Conservation (phyloP, 2,113 vertebrate species). For the Hepsetus odoe region DNA sequence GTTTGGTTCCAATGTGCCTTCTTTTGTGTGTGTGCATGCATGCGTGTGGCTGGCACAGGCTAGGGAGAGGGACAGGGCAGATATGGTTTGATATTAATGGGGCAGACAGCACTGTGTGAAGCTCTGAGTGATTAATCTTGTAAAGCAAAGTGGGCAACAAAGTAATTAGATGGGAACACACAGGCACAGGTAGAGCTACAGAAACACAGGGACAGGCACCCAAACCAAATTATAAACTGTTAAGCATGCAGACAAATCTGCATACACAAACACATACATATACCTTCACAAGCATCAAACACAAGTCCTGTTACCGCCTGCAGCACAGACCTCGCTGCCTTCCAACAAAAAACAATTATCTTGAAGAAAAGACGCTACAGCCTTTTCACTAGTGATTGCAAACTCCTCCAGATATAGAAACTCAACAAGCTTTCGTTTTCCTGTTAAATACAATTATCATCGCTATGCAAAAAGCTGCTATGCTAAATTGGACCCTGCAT, state of each 20-base stretch:
- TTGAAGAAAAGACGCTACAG: neutral
- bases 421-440: slow-evolving; percentile 52
- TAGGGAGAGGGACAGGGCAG: slow-evolving; percentile 23
- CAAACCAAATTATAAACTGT: slow-evolving; percentile 7
- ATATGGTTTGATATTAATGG: slow-evolving; percentile 66
- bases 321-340: neutral
- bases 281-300: slow-evolving; percentile 21
- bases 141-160: slow-evolving; percentile 62
- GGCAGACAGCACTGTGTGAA: slow-evolving; percentile 53
- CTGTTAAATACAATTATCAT: slow-evolving; percentile 61
- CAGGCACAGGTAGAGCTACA: slow-evolving; percentile 53
- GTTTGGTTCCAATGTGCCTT: too few relatives aligned
- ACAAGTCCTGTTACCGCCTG: slow-evolving; percentile 14
- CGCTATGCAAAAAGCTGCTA: slow-evolving; percentile 51
- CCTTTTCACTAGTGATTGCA: slow-evolving; percentile 31
- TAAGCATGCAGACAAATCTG: neutral
- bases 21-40: too few relatives aligned
- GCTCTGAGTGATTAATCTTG: slow-evolving; percentile 70
- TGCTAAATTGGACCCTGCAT: slow-evolving; percentile 61
- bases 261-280: slow-evolving; percentile 23
- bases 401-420: slow-evolving; percentile 44
- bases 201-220: neutral
- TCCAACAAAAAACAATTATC: neutral
- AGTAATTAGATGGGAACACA: slow-evolving; percentile 68
- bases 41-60: slow-evolving; percentile 3